Base-by-base conservation (phyloP, 2,888 invertebrate genomes). In the Malachius bipustulatus region DNA sequence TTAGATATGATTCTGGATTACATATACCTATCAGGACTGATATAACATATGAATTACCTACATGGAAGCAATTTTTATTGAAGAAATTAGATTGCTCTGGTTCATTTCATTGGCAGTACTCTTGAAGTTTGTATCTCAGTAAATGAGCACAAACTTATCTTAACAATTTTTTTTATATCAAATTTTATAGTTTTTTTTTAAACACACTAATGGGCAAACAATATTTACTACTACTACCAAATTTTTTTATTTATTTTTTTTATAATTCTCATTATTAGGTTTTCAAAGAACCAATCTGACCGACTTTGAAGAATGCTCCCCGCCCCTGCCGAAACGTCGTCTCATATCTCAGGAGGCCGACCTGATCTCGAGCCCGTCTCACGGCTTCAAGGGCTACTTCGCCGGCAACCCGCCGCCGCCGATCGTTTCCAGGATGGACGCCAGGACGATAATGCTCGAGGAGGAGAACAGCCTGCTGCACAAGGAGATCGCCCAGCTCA, bases 391-490 rank as follows among this genome's bases (percentile, higher is more conserved):
- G 34, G 62, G 62, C 1, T 63, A 63, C 42, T 59, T 57, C 45
- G 53, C 62, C 12, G 59, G 60, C 10, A 61, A 52, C 45, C 59
- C 60, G 8, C 56, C 59, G 2, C 49, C 55, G 2, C 54, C 58
- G 1, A 57, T 63, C 37, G 48, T 61, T 30, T 56, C 49, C 36
- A 45, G 58, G 32, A 49, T 55, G 12, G 59, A 60, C 42, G 52
- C 60, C 31, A 62, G 68, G 39, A 62, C 64, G 13, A 55, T 69
- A 41, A 64, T 71, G 46, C 52, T 74, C 24, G 72, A 78, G 52
- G 80, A 81, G 49, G 81, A 82, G 57, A 81, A 80, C 52, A 64
- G 64, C 32, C 57, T 78, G 46, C 57, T 82, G 34, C 67, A 76
- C 41, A 73, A 76, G 46, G 73, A 76, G 53, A 69, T 82, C 31